Evolutionary conservation across 2,797 vertebrate species (phyloP).

Genomic region (Coregonus sp.): DNA sequence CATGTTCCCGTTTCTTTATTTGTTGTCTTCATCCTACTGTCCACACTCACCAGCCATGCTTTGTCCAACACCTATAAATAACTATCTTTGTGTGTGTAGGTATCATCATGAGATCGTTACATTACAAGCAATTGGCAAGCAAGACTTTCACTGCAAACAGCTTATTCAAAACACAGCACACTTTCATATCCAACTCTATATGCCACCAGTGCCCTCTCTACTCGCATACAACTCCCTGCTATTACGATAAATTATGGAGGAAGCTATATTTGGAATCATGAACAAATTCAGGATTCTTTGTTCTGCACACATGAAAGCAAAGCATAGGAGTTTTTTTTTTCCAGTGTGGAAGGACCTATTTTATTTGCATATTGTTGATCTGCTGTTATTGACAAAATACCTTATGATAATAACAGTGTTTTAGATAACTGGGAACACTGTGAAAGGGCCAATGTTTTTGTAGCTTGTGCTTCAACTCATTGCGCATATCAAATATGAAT

Average conservation of each 20-base stretch:
- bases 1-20: neutral
- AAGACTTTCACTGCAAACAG: neutral
- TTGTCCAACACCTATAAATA: neutral
- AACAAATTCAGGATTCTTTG: slow-evolving; percentile 49
- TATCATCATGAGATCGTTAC: neutral
- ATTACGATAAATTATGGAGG: slow-evolving; percentile 74
- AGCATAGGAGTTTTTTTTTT: slow-evolving; percentile 2
- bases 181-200: slow-evolving; percentile 7
- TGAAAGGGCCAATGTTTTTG: slow-evolving; percentile 8
- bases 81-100: neutral
- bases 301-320: slow-evolving; percentile 55
- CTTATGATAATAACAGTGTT: neutral
- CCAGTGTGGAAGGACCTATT: slow-evolving; percentile 8
- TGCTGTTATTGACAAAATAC: slow-evolving; percentile 28
- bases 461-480: neutral
- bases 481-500: neutral
- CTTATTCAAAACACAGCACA: neutral
- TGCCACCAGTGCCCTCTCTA: slow-evolving; percentile 17
- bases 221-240: slow-evolving; percentile 51
- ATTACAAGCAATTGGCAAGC: neutral
- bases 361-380: slow-evolving; percentile 19
- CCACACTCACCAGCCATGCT: slow-evolving; percentile 1
- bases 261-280: slow-evolving; percentile 73
- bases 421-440: neutral
- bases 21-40: neutral